Conservation (phyloP, 2,888 invertebrate genomes). For the Macrosiphum euphorbiae region DNA sequence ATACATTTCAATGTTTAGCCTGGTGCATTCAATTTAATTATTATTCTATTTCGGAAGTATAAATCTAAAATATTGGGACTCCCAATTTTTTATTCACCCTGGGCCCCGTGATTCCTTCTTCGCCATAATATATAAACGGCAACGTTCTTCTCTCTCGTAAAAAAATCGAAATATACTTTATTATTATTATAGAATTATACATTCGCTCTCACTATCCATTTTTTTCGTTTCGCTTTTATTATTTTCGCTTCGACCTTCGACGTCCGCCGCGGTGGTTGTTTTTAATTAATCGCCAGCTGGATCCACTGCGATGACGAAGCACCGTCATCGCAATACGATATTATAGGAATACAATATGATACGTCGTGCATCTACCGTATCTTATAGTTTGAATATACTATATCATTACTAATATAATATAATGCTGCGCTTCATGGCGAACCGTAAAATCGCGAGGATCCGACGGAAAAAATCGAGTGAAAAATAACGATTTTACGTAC, state of each 20-base stretch:
- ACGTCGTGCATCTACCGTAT: background rate
- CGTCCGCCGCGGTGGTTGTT: background rate
- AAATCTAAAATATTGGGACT: background rate
- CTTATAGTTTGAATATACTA: background rate
- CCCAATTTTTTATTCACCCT: background rate
- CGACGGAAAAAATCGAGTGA: background rate
- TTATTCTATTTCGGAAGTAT: background rate
- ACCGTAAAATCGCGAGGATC: background rate
- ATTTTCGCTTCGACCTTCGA: slow-evolving; percentile 37
- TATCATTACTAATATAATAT: background rate
- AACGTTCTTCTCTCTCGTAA: background rate
- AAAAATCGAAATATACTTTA: background rate
- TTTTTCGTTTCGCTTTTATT: background rate
- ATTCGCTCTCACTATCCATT: background rate
- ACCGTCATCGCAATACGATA: background rate
- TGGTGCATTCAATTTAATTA: background rate
- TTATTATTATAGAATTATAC: background rate
- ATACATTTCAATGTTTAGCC: background rate
- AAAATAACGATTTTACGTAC: slow-evolving; percentile 17
- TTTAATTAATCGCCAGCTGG: background rate
- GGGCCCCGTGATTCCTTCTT: background rate
- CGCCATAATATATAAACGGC: background rate
- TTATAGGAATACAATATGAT: background rate
- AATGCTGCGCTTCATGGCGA: background rate
- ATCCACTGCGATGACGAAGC: slow-evolving; percentile 35